Conservation (phyloP, 2,888 invertebrate species). For the Gasteruption jaculator region DNA sequence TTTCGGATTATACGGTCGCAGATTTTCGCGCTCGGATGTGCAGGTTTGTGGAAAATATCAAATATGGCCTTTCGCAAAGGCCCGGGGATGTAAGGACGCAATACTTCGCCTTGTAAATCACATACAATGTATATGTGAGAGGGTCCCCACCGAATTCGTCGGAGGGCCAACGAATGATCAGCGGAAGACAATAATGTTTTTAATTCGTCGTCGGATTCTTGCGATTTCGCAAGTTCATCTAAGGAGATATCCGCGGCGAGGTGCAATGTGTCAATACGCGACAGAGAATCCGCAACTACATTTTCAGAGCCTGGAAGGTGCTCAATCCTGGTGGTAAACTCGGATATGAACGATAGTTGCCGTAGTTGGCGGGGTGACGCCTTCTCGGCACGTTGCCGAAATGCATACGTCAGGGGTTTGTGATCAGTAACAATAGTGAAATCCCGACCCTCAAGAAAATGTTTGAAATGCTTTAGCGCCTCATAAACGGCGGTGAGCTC, state of each 20-base stretch:
- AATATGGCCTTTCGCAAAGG: conserved; percentile 7
- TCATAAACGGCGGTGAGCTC: conserved; percentile 20
- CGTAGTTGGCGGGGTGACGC: conserved; percentile 21
- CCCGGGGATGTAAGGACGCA: conserved; percentile 10
- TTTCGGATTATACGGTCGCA: too few species aligned
- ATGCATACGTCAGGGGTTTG: conserved; percentile 16
- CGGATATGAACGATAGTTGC: conserved; percentile 20
- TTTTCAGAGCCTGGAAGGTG: conserved; percentile 22
- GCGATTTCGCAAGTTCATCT: not conserved
- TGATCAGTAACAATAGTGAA: conserved; percentile 20
- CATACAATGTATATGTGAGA: too few species aligned
- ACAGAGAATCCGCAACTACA: conserved; percentile 24
- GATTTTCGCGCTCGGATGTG: conserved; percentile 23
- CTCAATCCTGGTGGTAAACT: conserved; percentile 19
- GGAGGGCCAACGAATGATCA: too few species aligned
- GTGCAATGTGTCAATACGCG: conserved; percentile 16
- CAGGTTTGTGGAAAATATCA: conserved; percentile 23
- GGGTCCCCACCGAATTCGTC: too few species aligned
- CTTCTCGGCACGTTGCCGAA: conserved; percentile 13
- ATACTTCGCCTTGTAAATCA: too few species aligned
- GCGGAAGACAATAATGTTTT: too few species aligned
- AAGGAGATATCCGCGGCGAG: not conserved
- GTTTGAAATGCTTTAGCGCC: conserved; percentile 14
- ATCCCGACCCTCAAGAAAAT: conserved; percentile 16
- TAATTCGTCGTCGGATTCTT: too few species aligned